Percentiles rank a stretch among this genome's conserved stretches.
Evolutionary conservation across 2,888 invertebrate species (phyloP).

Genomic region (Microchrysa polita): DNA sequence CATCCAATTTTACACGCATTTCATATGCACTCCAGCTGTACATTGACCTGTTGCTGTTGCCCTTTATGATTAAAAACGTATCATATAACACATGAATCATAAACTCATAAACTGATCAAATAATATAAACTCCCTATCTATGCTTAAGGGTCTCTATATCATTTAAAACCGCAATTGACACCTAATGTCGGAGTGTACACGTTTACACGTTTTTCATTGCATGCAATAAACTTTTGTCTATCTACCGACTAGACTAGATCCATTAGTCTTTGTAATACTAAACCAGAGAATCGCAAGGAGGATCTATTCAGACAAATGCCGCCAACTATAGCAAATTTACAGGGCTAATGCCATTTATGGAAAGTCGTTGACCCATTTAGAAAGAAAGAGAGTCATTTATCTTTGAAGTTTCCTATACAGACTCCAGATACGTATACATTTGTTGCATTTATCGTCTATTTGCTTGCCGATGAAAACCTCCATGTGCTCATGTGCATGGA

Average conservation of each 20-base stretch:
- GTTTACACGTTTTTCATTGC: no score
- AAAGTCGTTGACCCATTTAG: slow-evolving; percentile 37
- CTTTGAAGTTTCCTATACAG: slow-evolving; percentile 24
- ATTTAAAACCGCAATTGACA: slow-evolving; percentile 26
- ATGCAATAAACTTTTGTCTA: no score
- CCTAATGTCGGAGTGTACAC: not conserved
- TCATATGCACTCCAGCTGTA: no score
- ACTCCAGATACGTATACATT: no score
- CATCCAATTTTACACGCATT: no score
- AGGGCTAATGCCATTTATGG: slow-evolving; percentile 18
- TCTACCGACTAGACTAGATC: no score
- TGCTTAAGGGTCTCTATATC: slow-evolving; percentile 9
- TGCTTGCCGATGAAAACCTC: no score
- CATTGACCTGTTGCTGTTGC: slow-evolving; percentile 17
- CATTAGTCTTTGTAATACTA: no score
- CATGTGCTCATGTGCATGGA: no score
- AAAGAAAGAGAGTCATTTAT: slow-evolving; percentile 35
- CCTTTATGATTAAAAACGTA: not conserved
- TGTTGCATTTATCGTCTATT: no score
- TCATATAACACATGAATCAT: slow-evolving; percentile 1
- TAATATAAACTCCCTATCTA: not conserved
- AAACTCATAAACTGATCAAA: not conserved
- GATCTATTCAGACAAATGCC: not conserved
- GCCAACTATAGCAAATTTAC: not conserved
- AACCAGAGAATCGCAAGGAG: not conserved